Evolutionary conservation across 2,113 vertebrate species (phyloP).

Genomic region (Mohoua ochrocephala): DNA sequence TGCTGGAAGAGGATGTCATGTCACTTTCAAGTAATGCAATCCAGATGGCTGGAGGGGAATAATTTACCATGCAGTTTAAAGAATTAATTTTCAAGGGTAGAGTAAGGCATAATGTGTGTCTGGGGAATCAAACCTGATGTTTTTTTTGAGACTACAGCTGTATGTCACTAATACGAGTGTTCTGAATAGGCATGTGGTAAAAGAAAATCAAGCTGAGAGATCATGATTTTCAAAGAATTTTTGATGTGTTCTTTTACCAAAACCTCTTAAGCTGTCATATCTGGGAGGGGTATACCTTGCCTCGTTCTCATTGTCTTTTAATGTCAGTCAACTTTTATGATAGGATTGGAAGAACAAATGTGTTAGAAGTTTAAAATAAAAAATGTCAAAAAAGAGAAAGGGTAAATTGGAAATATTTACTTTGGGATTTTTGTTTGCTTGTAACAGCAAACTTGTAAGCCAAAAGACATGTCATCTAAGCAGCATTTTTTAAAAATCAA

Average conservation of each 20-base stretch:
- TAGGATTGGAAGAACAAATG: neutral
- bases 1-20: neutral
- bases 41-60: neutral
- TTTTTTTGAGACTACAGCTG: neutral
- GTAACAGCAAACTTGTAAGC: neutral
- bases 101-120: neutral
- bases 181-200: neutral
- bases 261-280: neutral
- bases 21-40: conserved; percentile 20
- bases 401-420: neutral
- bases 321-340: neutral
- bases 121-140: neutral
- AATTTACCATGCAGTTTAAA: neutral
- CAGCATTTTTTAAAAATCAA: neutral
- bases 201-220: neutral
- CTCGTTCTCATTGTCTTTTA: neutral
- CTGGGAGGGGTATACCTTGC: neutral
- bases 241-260: neutral
- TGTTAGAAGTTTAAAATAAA: neutral
- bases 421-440: no score
- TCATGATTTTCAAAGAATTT: neutral
- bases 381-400: neutral
- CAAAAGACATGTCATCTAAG: neutral
- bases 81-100: neutral
- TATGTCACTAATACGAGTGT: neutral